phyloP scores from a whole-genome alignment of 2,113 vertebrate species.

The Zosterops borbonicus region DNA sequence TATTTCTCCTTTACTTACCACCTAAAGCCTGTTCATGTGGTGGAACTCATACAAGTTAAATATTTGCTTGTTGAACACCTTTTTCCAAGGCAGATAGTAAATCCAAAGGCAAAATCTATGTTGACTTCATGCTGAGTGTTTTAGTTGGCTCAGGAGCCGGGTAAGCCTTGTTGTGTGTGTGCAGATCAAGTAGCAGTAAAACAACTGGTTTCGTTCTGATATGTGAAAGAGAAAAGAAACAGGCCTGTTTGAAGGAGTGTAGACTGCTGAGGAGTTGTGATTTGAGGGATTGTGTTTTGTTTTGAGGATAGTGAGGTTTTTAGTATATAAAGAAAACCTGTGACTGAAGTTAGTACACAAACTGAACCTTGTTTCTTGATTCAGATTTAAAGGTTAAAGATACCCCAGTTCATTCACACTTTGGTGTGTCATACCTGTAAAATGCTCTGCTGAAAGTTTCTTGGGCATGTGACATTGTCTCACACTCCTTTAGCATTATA shows the following conservation, averaged over 20 bases:
- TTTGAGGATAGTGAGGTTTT: neutral
- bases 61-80: neutral
- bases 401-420: neutral
- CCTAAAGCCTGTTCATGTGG: neutral
- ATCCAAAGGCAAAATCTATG: neutral
- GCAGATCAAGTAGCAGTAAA: neutral
- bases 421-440: neutral
- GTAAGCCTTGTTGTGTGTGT: accelerated
- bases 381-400: neutral
- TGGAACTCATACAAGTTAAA: neutral
- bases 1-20: neutral
- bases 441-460: neutral
- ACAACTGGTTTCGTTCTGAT: neutral
- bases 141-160: neutral
- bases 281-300: neutral
- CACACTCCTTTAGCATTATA: neutral
- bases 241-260: neutral
- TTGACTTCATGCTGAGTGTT: neutral
- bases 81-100: neutral
- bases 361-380: neutral
- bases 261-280: neutral
- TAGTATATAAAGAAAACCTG: neutral
- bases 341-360: neutral
- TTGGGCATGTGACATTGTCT: neutral
- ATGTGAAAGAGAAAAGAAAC: neutral